These are phyloP conservation scores for Pandemis cinnamomeana DNA, from an alignment of 2,888 invertebrate species.

Conservation along the genomic window DNA sequence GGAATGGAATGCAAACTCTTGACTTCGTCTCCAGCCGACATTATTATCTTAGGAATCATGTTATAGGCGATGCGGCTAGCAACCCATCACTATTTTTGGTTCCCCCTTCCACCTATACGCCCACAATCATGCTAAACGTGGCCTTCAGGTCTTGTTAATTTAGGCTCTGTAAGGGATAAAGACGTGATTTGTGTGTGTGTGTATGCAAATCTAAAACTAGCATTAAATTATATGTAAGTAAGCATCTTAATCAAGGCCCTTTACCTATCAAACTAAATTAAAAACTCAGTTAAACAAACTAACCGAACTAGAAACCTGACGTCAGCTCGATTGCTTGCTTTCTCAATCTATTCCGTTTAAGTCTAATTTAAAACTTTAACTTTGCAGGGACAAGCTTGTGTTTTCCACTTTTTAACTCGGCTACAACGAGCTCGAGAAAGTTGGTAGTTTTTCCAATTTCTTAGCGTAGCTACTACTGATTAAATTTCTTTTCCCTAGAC, in stretches of 20 bases:
- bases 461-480: background rate
- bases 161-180: no score
- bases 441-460: background rate
- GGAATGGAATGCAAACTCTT: no score
- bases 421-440: background rate
- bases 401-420: background rate
- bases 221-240: background rate
- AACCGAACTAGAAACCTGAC: background rate
- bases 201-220: no score
- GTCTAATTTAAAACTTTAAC: background rate
- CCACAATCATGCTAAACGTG: no score
- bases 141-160: no score
- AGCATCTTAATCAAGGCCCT: background rate
- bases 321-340: constrained; percentile 1
- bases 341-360: background rate
- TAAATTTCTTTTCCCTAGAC: background rate
- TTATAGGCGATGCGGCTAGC: no score
- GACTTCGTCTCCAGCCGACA: no score
- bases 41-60: no score
- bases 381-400: background rate
- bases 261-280: background rate
- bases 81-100: no score
- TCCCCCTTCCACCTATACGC: no score
- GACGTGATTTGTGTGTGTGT: no score
- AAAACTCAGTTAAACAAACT: background rate